Percentiles rank a stretch among this genome's conserved stretches.
These are phyloP conservation scores for Phalanger gymnotis DNA, from an alignment of 2,797 vertebrate genomes.

Conservation along the genomic window DNA sequence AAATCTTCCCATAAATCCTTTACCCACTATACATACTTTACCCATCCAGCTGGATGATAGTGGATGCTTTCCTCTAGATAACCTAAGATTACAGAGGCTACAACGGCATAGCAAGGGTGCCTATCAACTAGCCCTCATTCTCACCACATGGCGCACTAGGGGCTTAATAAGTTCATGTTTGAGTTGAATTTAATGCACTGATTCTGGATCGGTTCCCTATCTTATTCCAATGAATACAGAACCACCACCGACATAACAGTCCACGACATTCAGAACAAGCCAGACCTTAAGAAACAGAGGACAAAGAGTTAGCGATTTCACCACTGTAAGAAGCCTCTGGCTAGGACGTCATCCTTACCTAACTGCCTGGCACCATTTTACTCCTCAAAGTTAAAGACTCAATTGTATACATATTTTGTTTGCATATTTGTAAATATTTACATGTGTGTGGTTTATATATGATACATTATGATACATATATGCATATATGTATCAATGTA, in stretches of 20 bases:
- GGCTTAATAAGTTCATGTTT: background rate
- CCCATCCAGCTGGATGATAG: background rate
- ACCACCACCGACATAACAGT: background rate
- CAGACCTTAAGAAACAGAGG: background rate
- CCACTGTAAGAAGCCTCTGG: background rate
- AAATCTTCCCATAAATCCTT: background rate
- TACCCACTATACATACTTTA: background rate
- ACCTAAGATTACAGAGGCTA: background rate
- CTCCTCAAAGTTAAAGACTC: background rate
- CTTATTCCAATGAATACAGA: background rate
- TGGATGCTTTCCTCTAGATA: background rate
- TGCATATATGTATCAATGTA: too few relatives aligned
- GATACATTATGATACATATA: background rate
- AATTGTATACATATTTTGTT: background rate
- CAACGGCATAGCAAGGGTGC: background rate
- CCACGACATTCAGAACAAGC: slow-evolving; percentile 19
- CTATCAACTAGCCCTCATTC: background rate
- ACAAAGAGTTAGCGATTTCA: slow-evolving; percentile 3
- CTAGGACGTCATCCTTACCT: background rate
- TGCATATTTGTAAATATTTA: background rate
- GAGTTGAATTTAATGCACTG: background rate
- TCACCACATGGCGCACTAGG: background rate
- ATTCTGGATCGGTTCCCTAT: background rate
- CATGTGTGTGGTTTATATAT: background rate
- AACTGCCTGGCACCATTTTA: background rate